Evolutionary conservation across 2,797 vertebrate genomes (phyloP).

Genomic region (Clarias fuscus): DNA sequence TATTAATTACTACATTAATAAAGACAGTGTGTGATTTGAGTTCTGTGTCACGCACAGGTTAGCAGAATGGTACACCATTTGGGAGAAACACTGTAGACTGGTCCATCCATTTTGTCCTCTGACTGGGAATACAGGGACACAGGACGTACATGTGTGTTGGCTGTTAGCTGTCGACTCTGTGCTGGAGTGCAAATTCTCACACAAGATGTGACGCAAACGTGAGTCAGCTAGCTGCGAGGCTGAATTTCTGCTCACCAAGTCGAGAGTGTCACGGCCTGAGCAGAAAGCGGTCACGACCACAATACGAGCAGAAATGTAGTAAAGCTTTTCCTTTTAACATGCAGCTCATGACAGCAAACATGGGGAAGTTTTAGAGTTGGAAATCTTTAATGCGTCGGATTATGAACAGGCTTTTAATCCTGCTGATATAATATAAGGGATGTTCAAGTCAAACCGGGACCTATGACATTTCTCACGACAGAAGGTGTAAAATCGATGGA

Average conservation of each 20-base stretch:
- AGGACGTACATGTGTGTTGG: neutral
- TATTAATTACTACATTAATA: neutral
- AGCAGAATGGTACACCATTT: neutral
- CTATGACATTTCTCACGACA: no score
- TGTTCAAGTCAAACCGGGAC: no score
- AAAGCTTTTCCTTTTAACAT: neutral
- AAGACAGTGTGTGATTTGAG: neutral
- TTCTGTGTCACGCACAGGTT: neutral
- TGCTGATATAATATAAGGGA: no score
- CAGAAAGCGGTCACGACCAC: neutral
- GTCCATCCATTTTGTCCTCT: neutral
- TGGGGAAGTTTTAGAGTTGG: neutral
- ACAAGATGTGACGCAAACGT: constrained; percentile 4
- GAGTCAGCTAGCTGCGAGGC: constrained; percentile 8
- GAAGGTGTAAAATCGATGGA: no score
- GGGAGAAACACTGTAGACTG: neutral
- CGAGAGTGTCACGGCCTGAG: neutral
- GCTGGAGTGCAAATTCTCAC: constrained; percentile 15
- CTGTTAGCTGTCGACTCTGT: constrained; percentile 7
- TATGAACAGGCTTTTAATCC: no score
- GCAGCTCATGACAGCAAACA: neutral
- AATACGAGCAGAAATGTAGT: neutral
- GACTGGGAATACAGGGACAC: neutral
- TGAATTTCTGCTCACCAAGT: neutral
- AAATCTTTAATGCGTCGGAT: no score